These are phyloP conservation scores for Phrynosoma platyrhinos DNA, from an alignment of 2,113 vertebrate species.

Conservation along the genomic window DNA sequence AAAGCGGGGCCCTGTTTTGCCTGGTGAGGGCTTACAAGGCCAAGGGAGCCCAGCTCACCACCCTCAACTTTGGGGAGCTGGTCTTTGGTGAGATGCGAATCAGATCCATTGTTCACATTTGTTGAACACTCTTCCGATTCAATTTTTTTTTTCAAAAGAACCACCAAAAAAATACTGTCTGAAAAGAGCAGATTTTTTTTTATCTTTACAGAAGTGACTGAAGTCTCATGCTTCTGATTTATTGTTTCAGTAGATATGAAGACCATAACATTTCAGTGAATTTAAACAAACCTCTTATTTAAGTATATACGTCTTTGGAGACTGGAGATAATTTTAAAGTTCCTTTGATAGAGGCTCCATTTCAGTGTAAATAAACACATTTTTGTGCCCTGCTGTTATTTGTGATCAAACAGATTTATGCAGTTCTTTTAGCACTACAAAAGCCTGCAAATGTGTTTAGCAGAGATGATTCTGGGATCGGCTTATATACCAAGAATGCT, in stretches of 20 bases:
- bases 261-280: background rate
- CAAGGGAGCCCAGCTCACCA: too few relatives aligned
- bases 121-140: too few relatives aligned
- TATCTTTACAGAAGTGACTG: background rate
- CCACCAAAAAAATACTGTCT: too few relatives aligned
- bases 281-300: background rate
- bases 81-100: too few relatives aligned
- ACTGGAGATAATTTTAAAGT: background rate
- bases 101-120: too few relatives aligned
- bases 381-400: background rate
- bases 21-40: too few relatives aligned
- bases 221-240: background rate
- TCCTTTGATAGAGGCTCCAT: background rate
- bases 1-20: too few relatives aligned
- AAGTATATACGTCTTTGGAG: background rate
- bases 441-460: background rate
- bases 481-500: constrained; percentile 3
- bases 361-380: background rate
- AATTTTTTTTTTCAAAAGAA: too few relatives aligned
- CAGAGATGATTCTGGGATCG: constrained; percentile 1
- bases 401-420: background rate
- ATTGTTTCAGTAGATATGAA: background rate
- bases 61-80: too few relatives aligned
- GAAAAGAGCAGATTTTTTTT: background rate
- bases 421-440: background rate